Percentiles rank a stretch among this genome's conserved stretches.
Evolutionary conservation across 2,797 vertebrate genomes (phyloP).

Genomic region (Todus mexicanus): DNA sequence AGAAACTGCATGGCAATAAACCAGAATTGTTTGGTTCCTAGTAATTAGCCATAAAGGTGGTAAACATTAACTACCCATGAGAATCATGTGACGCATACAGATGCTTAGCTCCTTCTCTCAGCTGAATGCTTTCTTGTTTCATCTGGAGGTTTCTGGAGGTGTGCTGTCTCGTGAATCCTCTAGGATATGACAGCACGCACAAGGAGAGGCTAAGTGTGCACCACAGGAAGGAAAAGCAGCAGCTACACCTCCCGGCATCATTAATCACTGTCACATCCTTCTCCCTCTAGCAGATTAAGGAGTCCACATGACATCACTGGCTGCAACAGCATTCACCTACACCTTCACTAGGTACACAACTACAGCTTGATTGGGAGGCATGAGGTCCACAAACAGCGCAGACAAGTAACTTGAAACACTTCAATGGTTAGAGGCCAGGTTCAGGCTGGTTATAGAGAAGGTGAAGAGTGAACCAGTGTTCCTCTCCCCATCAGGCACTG

Average conservation of each 20-base stretch:
- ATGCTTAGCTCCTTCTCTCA: background rate
- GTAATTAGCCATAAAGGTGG: background rate
- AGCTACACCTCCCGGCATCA: background rate
- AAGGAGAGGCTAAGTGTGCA: background rate
- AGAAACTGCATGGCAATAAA: conserved; percentile 2
- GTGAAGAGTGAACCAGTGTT: background rate
- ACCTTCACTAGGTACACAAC: rapidly evolving
- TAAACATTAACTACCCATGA: conserved; percentile 13
- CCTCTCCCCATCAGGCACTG: background rate
- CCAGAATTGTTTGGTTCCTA: background rate
- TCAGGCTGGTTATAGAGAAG: background rate
- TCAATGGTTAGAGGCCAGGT: background rate
- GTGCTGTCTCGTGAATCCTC: background rate
- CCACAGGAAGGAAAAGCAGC: background rate
- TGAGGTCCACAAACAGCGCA: rapidly evolving
- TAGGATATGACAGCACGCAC: rapidly evolving
- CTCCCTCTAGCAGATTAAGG: background rate
- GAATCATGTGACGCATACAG: background rate
- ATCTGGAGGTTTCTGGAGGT: background rate
- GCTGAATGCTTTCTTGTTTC: background rate
- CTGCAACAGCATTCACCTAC: background rate
- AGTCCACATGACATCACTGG: background rate
- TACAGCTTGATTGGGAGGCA: background rate
- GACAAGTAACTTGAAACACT: background rate
- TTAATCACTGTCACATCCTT: background rate